Base-by-base conservation (phyloP, 2,113 vertebrate genomes). In the Gymnocephalus cernua region DNA sequence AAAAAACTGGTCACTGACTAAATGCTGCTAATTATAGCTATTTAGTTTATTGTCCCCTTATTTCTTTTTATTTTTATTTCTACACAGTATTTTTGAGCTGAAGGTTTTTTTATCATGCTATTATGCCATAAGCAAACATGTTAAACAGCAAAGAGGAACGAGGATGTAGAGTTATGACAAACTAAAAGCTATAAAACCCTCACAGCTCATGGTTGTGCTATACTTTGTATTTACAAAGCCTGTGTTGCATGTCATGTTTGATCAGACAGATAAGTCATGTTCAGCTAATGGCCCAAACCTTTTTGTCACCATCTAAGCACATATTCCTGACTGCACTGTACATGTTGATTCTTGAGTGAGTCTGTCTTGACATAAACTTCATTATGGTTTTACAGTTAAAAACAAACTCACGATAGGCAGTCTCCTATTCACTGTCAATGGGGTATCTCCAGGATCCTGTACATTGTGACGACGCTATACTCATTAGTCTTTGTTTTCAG, bases 331-430 rank as follows among this genome's bases (percentile, higher is more conserved):
- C 23, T 6, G 53, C 15, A 32, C 16, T 58, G 11, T 21, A 47
- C 63, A 73, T 76, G 76, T 53, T 70, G 41, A 83, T 79, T 85
- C 56, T 63, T 82, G 61, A 75, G 21, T 8, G 14, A 56, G 35
- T 41, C 61, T 61, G 61, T 50, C 23, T 58, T 50, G 23, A 58
- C 50, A 53, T 27, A 8, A 35, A 44, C 41, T 0, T 45, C 44
- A 53, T 48, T 41, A 62, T 35, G 47, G 70, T 63, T 78, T 72
- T 54, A 62, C 11, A 35, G 21, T 41, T 80, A 0, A 44, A 61
- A 70, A 69, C n/a, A 66, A 76, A 71, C 54, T 53, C 27, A 25
- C 2, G 16, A 53, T 10, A 64, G 59, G 13, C 21, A 27, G 19
- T 32, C 10, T 70, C 15, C 59, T 23, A 50, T 85, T 79, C 62